Evolutionary conservation across 2,888 invertebrate genomes (phyloP), one percentile per base, ranked within the genome.

Genomic region (Nematopogon swammerdamellus): DNA sequence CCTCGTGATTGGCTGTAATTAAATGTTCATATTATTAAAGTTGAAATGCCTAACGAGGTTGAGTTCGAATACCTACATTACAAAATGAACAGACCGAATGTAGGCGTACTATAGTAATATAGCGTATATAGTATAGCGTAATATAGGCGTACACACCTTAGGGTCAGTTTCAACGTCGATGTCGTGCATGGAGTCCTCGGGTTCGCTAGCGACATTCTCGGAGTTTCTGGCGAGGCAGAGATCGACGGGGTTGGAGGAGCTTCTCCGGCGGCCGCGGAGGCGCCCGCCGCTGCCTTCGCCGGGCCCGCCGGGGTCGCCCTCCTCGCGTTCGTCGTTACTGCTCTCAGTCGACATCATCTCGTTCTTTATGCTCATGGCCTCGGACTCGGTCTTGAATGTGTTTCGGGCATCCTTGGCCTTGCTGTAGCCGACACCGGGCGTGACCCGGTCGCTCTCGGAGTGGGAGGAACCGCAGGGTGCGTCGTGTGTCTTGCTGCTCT

Each of bases 241-340:
- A 72, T 92, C 92, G 47, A 92, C 92, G 36, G 92, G 92, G 66
- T 91, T 91, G 1, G 90, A 87, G 47, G 89, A 91, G 68, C 85
- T 88, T 69, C 86, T 84, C 63, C 86, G 80, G 59, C 87, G 74
- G 48, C 82, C 83, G 36, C 84, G 80, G 51, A 83, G 70, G 54
- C 77, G 62, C 49, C 80, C 63, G 56, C 75, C 71, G 63, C 75
- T 73, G 54, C 73, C n/a, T n/a, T n/a, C 70, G 58, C 80, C 80
- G 55, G 83, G 83, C 44, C 81, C 79, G 20, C 80, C 67, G 11
- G 62, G 62, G 44, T 77, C 82, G 29, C 80, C 80, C 29, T 80
- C 80, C 44, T 81, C 75, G 53, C 81, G 68, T 64, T 81, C 81
- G 58, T 81, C 80, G 53, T 72, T 77, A 60, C 80, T 80, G 55